Conservation (phyloP, 2,797 vertebrate species). For the Leucoraja ocellata region DNA sequence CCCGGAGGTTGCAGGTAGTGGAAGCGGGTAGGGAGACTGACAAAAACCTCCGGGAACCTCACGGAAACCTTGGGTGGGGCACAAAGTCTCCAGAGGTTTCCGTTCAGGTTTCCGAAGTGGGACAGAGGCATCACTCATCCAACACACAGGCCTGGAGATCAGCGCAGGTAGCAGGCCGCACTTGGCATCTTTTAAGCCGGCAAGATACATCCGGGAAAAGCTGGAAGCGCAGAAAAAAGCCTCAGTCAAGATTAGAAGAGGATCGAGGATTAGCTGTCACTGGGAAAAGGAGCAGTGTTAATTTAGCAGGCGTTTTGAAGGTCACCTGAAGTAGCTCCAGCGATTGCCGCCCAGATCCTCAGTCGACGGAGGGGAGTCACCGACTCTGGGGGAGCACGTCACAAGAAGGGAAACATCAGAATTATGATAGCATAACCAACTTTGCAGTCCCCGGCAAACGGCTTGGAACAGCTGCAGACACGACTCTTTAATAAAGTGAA, state of each 20-base stretch:
- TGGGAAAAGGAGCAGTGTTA: background rate
- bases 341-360: slow-evolving; percentile 61
- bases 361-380: slow-evolving; percentile 58
- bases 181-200: background rate
- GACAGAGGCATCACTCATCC: background rate
- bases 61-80: no score
- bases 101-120: no score
- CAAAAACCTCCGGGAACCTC: no score
- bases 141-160: slow-evolving; percentile 1
- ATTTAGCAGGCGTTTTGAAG: background rate
- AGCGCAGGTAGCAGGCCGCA: background rate
- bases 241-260: background rate
- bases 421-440: background rate
- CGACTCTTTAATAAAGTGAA: background rate
- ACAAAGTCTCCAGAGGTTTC: no score
- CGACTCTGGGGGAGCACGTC: slow-evolving; percentile 64
- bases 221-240: background rate
- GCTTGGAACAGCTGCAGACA: background rate
- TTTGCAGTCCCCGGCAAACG: background rate
- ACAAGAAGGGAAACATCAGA: slow-evolving; percentile 56
- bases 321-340: slow-evolving; percentile 76
- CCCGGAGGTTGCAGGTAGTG: no score
- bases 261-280: background rate
- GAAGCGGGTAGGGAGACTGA: no score
- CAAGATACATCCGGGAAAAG: background rate